Evolutionary conservation across 1,140 invertebrate species (phyloP), one percentile per base, ranked within the genome.

Genomic region (Formica selysi): DNA sequence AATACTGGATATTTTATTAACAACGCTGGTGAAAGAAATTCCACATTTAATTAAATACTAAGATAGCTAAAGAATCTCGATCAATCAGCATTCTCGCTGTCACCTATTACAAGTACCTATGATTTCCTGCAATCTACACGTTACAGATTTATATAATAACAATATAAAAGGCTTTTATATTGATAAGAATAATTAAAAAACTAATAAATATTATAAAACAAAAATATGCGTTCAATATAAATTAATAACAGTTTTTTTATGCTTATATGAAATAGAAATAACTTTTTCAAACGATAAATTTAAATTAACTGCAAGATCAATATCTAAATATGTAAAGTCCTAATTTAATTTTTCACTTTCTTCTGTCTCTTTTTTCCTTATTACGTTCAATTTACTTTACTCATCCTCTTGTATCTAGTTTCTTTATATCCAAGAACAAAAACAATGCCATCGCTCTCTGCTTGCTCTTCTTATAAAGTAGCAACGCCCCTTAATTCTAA

Each of bases 21-120:
- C 13, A 41, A 41, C 10, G 4, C 19, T 41, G 3, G 8, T 38
- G 36, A 41, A 10, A 61, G n/a, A 76, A 76, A 76, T 76, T 76
- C 59, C 61, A 22, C 19, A 16, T 11, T 78, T 78, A 65, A 67
- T 36, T 44, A 38, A 64, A 78, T 29, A 44, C 36, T 67, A 54
- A 79, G 62, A 67, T 38, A 67, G 16, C 29, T 51, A 0, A 67
- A 36, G 76, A 79, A 79, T 79, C 11, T 54, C 65, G n/a, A 79
- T 79, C 44, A 54, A 67, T 54, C 29, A 44, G n/a, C n/a, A 67
- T 78, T 38, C 13, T 29, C 16, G 29, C 13, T 64, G 76, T n/a
- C 41, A 65, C 11, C n/a, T 1, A 13, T 78, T 65, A 48, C 5
- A 5, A 41, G 11, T 29, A 44, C 8, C 13, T 61, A 48, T 8